Evolutionary conservation across 1,140 invertebrate species (phyloP), one percentile per base, ranked within the genome.

Genomic region (Caenorhabditis remanei): DNA sequence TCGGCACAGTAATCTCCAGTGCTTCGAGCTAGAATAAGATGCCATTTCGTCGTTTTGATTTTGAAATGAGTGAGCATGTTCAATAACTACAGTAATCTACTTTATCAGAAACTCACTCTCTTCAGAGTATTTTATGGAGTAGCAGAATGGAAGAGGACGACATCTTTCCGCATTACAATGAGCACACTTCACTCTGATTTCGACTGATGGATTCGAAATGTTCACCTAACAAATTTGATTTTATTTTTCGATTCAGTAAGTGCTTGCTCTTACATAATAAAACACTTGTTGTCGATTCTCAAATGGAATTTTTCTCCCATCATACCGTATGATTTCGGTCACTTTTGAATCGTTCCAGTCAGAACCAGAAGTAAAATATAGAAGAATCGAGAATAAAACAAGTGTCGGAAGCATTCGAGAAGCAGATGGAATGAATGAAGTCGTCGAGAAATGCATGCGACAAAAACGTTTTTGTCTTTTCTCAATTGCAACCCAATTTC

Each of bases 381-480:
- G 53, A 32, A 48, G 53, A 5, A n/a, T 24, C 43, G n/a, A 14
- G 71, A 79, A 50, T 50, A 79, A 50, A 13, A 79, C 46, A n/a
- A 50, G n/a, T 4, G n/a, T 79, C 4, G 43, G 40, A 50, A 79
- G 46, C 71, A 79, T 79, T 79, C 46, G 11, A 11, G 41, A 50
- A 50, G 11, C 71, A 50, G 46, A 48, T 79, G 71, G 71, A 50
- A 79, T 79, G 71, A 79, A 79, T 48, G 46, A 79, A 79, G 71
- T 79, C 32, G 43, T 79, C 71, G 19, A 79, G 71, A 50, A 79
- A 79, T 71, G 71, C 43, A 79, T 79, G 71, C 46, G 71, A 79
- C 71, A 79, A 48, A 79, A 79, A 50, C 71, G 71, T 79, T 79
- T 79, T 50, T 79, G 6, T 79, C 46, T 79, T 79, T 46, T 79